Evolutionary conservation across 2,888 invertebrate genomes (phyloP).

Genomic region (Eupelmus urozonus): DNA sequence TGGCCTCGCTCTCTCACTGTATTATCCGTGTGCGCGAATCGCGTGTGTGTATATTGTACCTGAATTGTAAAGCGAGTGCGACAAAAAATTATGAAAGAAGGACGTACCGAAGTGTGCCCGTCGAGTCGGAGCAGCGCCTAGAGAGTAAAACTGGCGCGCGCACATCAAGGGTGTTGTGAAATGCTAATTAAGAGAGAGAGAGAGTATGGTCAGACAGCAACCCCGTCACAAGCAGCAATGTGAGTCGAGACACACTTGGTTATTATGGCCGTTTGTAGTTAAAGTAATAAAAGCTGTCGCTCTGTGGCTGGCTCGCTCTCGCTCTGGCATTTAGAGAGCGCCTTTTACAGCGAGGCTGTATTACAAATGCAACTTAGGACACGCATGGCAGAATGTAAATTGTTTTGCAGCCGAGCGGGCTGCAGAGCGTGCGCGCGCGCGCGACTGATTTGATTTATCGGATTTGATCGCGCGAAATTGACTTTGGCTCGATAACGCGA

Average conservation of each 20-base stretch:
- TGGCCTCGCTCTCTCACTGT: no score
- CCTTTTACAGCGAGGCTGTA: neutral
- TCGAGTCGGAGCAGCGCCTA: no score
- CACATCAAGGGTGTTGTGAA: constrained; percentile 43
- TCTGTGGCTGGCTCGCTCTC: no score
- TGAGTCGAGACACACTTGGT: constrained; percentile 55
- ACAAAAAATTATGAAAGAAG: neutral
- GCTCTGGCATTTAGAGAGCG: neutral
- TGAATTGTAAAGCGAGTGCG: constrained; percentile 11
- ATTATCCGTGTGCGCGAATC: neutral
- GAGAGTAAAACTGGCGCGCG: no score
- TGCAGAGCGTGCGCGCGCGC: neutral
- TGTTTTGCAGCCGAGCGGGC: neutral
- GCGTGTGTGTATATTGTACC: neutral
- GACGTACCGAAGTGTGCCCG: neutral
- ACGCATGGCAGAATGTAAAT: neutral
- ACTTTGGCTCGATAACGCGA: neutral
- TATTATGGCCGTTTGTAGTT: constrained; percentile 44
- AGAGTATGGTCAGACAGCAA: constrained; percentile 23
- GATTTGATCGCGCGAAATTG: constrained; percentile 31
- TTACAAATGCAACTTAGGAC: neutral
- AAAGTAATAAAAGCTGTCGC: constrained; percentile 15
- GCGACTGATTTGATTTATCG: constrained; percentile 13
- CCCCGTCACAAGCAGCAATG: constrained; percentile 34
- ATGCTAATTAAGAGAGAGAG: constrained; percentile 24